Conservation (phyloP, 2,797 vertebrate genomes). For the Agapornis canus region DNA sequence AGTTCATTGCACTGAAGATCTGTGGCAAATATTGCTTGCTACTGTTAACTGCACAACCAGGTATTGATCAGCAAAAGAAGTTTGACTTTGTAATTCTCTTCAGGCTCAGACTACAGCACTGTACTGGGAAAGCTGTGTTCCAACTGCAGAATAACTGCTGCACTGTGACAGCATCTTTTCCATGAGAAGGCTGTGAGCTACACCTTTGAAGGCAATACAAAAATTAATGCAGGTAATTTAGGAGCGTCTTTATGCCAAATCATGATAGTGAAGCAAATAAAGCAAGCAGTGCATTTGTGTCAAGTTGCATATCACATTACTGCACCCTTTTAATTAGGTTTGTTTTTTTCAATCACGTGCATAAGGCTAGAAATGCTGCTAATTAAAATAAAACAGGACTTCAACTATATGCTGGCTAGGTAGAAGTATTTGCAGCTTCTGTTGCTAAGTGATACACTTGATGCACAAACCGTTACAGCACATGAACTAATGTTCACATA, state of each 20-base stretch:
- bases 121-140: background rate
- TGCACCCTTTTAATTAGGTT: constrained; percentile 60
- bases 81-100: background rate
- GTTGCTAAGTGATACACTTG: constrained; percentile 19
- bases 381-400: constrained; percentile 52
- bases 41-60: background rate
- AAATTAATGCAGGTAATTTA: constrained; percentile 42
- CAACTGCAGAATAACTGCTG: background rate
- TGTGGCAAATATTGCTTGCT: background rate
- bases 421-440: constrained; percentile 16
- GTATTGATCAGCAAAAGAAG: background rate
- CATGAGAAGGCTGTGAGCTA: background rate
- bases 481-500: background rate
- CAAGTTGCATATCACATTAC: constrained; percentile 25
- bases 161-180: background rate
- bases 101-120: background rate
- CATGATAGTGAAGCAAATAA: background rate
- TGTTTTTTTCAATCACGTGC: constrained; percentile 35
- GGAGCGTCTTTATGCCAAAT: constrained; percentile 34
- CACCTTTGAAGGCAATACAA: background rate
- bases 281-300: constrained; percentile 26
- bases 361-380: constrained; percentile 18
- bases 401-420: background rate
- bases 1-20: background rate
- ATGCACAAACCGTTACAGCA: constrained; percentile 1